Evolutionary conservation across 2,888 invertebrate species (phyloP).

Genomic region (Plagodis dolabraria): DNA sequence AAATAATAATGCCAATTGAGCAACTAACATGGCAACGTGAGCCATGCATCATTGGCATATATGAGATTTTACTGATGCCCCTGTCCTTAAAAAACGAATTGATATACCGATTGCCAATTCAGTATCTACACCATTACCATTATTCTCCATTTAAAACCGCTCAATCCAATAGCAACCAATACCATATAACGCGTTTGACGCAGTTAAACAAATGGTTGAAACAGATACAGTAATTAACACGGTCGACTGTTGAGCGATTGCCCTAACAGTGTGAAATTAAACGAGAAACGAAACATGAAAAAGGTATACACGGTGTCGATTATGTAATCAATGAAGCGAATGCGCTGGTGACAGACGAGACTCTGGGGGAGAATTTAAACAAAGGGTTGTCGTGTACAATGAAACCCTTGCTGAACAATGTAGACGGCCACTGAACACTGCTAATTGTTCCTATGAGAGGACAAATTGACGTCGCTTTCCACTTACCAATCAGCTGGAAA

Average conservation of each 20-base stretch:
- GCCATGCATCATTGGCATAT: conserved; percentile 47
- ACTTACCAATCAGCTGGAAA: not conserved
- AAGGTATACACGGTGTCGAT: conserved; percentile 50
- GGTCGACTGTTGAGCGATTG: conserved; percentile 44
- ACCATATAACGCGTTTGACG: conserved; percentile 18
- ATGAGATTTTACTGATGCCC: conserved; percentile 42
- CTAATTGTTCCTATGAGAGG: conserved; percentile 55
- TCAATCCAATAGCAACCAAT: conserved; percentile 19
- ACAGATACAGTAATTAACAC: conserved; percentile 44
- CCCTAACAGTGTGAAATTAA: conserved; percentile 48
- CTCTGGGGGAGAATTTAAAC: conserved; percentile 44
- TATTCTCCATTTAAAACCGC: conserved; percentile 2
- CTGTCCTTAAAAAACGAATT: conserved; percentile 47
- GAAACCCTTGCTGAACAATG: conserved; percentile 67
- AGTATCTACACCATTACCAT: not conserved
- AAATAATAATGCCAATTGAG: conserved; percentile 65
- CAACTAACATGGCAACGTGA: conserved; percentile 53
- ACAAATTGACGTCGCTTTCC: conserved; percentile 39
- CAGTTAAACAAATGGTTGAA: conserved; percentile 29
- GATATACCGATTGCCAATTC: conserved; percentile 4
- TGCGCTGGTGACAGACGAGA: conserved; percentile 54
- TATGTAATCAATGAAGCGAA: conserved; percentile 64
- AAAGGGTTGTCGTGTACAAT: conserved; percentile 62
- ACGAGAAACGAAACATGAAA: conserved; percentile 43
- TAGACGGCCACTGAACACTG: conserved; percentile 53